These are phyloP conservation scores for Himantopus leucocephalus DNA, from an alignment of 2,113 vertebrate species.

Conservation along the genomic window DNA sequence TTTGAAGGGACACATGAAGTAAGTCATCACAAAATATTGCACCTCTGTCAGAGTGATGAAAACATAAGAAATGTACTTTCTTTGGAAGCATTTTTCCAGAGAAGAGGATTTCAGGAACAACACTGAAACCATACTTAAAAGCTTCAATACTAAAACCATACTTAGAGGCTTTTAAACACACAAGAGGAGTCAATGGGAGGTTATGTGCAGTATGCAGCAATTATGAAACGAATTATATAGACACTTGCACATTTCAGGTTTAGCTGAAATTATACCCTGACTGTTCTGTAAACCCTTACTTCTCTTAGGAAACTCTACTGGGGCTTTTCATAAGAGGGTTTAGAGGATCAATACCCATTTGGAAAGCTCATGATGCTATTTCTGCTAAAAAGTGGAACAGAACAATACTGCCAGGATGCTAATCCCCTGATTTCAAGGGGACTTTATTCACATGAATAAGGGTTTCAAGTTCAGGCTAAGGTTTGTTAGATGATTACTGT, in stretches of 20 bases:
- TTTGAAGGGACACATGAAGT: neutral
- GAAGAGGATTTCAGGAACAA: neutral
- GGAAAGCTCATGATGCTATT: constrained; percentile 49
- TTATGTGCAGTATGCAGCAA: neutral
- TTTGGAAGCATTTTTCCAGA: neutral
- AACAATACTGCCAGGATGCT: constrained; percentile 13
- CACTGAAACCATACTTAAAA: neutral
- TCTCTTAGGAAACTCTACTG: constrained; percentile 13
- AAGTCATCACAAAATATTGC: neutral
- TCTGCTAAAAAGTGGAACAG: constrained; percentile 44
- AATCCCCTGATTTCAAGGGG: constrained; percentile 39
- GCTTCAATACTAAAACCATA: neutral
- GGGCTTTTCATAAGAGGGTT: constrained; percentile 40
- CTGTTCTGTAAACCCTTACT: constrained; percentile 7
- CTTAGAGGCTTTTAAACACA: neutral
- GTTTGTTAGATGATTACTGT: neutral
- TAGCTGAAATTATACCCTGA: constrained; percentile 40
- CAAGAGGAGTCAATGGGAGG: constrained; percentile 10
- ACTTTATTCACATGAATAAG: constrained; percentile 9
- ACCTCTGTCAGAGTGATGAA: neutral
- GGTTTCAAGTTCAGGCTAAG: neutral
- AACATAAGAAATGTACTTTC: neutral
- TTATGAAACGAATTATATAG: constrained; percentile 36
- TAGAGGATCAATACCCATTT: constrained; percentile 47
- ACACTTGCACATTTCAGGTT: constrained; percentile 33